A percentile compares a stretch with the other conserved stretches of the same genome.
These are phyloP conservation scores for Lutjanus argentimaculatus DNA, from an alignment of 2,797 vertebrate species.

Conservation along the genomic window DNA sequence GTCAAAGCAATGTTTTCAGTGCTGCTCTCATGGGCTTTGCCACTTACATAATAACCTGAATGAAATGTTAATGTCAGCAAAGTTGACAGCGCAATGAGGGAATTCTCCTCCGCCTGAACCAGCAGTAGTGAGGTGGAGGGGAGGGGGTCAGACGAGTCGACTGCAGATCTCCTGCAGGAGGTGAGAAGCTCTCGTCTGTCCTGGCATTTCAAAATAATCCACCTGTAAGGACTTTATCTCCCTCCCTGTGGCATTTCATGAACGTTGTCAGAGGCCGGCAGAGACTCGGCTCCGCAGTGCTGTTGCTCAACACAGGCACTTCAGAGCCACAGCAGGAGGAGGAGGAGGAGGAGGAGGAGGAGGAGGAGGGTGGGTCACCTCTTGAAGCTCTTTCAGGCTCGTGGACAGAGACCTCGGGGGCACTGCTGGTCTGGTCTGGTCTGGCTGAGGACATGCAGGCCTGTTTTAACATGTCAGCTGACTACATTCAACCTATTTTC, in stretches of 20 bases:
- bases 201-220: slow-evolving; percentile 26
- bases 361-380: slow-evolving; percentile 15
- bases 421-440: slow-evolving; percentile 40
- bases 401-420: slow-evolving; percentile 51
- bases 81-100: slow-evolving; percentile 53
- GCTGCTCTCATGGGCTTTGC: slow-evolving; percentile 46
- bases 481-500: slow-evolving; percentile 5
- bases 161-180: slow-evolving; percentile 16
- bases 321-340: background rate
- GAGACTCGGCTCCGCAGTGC: slow-evolving; percentile 2
- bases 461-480: slow-evolving; percentile 58
- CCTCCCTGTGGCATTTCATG: slow-evolving; percentile 30
- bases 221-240: slow-evolving; percentile 26
- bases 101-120: slow-evolving; percentile 21
- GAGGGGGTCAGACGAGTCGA: background rate
- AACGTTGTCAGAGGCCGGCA: slow-evolving; percentile 26
- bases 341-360: slow-evolving; percentile 14
- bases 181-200: slow-evolving; percentile 7
- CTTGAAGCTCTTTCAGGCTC: slow-evolving; percentile 1
- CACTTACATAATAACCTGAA: slow-evolving; percentile 67
- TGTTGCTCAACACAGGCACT: slow-evolving; percentile 29
- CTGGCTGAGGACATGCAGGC: slow-evolving; percentile 28
- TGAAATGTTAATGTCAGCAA: slow-evolving; percentile 75
- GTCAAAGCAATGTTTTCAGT: slow-evolving; percentile 66
- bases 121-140: background rate